Percentiles rank a stretch among this genome's conserved stretches.
Conservation (phyloP, 2,888 invertebrate species). For the Drosophila nigricruria region DNA sequence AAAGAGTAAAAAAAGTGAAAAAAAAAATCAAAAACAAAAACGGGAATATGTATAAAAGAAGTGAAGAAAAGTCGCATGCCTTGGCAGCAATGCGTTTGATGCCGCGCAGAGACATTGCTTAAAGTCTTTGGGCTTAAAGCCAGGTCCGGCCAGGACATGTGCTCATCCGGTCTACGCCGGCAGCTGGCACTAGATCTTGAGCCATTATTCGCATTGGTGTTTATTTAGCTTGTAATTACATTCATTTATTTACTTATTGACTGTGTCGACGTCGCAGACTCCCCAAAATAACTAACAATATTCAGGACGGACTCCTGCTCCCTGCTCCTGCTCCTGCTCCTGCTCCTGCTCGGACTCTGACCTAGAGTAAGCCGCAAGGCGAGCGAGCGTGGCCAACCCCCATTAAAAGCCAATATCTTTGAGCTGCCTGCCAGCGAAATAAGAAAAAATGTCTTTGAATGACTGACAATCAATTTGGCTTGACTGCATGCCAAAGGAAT, state of each 20-base stretch:
- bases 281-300: constrained; percentile 76
- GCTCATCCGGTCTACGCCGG: not conserved
- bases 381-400: constrained; percentile 58
- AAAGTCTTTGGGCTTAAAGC: constrained; percentile 45
- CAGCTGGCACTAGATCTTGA: constrained; percentile 41
- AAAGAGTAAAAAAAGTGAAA: constrained; percentile 3
- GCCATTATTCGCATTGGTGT: constrained; percentile 82
- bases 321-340: not conserved
- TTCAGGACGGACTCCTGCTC: constrained; percentile 41
- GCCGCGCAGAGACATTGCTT: constrained; percentile 30
- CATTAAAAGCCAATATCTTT: constrained; percentile 80
- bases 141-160: constrained; percentile 40
- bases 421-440: constrained; percentile 64
- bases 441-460: constrained; percentile 84
- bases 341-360: constrained; percentile 36
- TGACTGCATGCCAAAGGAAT: constrained; percentile 41
- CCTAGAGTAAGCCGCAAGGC: constrained; percentile 66
- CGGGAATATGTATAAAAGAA: constrained; percentile 2
- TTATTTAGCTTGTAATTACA: constrained; percentile 84
- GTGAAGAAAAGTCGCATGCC: constrained; percentile 15
- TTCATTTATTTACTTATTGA: constrained; percentile 85
- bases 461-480: constrained; percentile 84
- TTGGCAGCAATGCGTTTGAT: constrained; percentile 60
- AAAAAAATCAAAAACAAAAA: not conserved
- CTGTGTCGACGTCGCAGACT: constrained; percentile 68